A percentile compares a stretch with the other conserved stretches of the same genome.
Evolutionary conservation across 23 tunicate genomes (phyloP).

Genomic region (Clavelina lepadiformis): DNA sequence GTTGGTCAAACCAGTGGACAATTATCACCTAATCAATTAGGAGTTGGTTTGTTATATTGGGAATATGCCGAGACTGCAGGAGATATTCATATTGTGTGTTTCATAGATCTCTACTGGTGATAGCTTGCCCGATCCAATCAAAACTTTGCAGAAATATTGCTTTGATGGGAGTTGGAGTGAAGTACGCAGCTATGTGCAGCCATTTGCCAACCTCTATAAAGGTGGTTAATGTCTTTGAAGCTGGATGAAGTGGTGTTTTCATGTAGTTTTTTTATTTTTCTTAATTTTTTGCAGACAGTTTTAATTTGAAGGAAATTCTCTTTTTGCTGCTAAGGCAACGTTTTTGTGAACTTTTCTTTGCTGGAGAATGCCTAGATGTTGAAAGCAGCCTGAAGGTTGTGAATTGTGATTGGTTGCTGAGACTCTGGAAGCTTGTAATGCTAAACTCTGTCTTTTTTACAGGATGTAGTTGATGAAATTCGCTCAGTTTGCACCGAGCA

Average conservation of each 20-base stretch:
- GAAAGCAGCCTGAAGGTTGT: neutral
- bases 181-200: neutral
- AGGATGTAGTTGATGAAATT: constrained; percentile 24
- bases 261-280: neutral
- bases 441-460: neutral
- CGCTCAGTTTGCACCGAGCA: constrained; percentile 1
- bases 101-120: too few species aligned
- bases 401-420: neutral
- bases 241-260: too few species aligned
- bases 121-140: neutral
- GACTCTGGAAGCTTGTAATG: neutral
- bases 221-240: constrained; percentile 1
- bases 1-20: too few species aligned
- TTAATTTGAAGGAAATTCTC: neutral
- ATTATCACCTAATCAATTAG: too few species aligned
- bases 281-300: neutral
- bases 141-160: neutral
- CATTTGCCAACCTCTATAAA: neutral
- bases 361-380: neutral
- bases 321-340: neutral
- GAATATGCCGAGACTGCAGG: too few species aligned
- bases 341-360: constrained; percentile 7
- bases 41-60: too few species aligned
- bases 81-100: too few species aligned
- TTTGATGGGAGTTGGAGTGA: constrained; percentile 1